A percentile compares a stretch with the other conserved stretches of the same genome.
Evolutionary conservation across 2,113 vertebrate genomes (phyloP).

Genomic region (Caranx melampygus): DNA sequence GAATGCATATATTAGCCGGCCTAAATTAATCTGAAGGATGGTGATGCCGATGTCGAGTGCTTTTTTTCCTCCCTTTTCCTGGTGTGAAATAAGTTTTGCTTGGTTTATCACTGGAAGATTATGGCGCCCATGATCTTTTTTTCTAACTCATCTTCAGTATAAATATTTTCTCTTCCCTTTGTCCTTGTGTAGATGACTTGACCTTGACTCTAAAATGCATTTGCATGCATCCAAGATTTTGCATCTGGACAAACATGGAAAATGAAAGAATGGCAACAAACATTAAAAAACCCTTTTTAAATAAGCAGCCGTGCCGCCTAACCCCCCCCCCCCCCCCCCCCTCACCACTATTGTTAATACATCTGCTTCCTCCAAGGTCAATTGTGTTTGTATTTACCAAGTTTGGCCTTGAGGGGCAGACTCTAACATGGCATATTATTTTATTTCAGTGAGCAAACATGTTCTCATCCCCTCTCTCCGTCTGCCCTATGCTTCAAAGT

Average conservation of each 20-base stretch:
- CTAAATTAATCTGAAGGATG: slow-evolving; percentile 21
- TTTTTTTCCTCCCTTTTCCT: background rate
- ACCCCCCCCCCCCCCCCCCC: background rate
- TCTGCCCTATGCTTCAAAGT: slow-evolving; percentile 14
- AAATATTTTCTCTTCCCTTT: background rate
- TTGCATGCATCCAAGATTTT: background rate
- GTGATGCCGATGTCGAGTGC: background rate
- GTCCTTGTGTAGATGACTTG: slow-evolving; percentile 1
- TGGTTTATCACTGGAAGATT: background rate
- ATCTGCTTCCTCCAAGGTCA: slow-evolving; percentile 48
- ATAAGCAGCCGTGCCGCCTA: background rate
- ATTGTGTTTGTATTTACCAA: slow-evolving; percentile 31
- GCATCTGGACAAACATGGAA: slow-evolving; percentile 1
- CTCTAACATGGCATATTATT: slow-evolving; percentile 18
- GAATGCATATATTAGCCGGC: background rate
- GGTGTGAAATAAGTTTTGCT: background rate
- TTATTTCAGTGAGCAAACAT: slow-evolving; percentile 25
- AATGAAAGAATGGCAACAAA: slow-evolving; percentile 14
- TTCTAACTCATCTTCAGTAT: background rate
- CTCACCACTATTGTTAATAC: background rate
- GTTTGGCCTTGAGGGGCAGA: slow-evolving; percentile 41
- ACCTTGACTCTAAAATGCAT: slow-evolving; percentile 30
- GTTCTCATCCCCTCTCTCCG: background rate
- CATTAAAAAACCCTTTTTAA: background rate
- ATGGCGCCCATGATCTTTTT: background rate